Evolutionary conservation across 2,888 invertebrate genomes (phyloP), one percentile per base, ranked within the genome.

Genomic region (Keiferia lycopersicella): DNA sequence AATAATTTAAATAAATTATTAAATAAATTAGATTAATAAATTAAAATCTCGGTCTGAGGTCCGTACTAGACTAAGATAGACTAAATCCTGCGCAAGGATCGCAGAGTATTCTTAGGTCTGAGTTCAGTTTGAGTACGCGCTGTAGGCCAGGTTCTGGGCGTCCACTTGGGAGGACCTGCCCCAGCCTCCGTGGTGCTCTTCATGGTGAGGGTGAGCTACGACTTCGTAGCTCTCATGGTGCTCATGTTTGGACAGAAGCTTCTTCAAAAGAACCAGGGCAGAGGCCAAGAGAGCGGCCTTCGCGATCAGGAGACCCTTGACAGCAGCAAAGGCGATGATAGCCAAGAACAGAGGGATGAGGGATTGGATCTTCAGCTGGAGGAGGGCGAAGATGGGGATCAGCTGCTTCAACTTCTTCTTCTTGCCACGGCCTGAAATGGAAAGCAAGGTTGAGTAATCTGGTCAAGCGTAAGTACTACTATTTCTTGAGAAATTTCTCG

Each of bases 221-320:
- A 96, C 95, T 77, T 96, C 97, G 80, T 96, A 96, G 78, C 95
- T 95, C 74, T 95, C 94, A 66, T 93, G 92, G 66, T 93, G 84
- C 11, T 92, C 94, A 66, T 94, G 92, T 81, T 96, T 95, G 59
- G 94, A 93, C 58, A 96, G 86, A 4, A 97, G 92, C 79, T 97
- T 97, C 87, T 92, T 92, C 68, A 92, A 81, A 1, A 91, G 87
- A 66, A 97, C 94, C 67, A 96, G 93, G 66, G 94, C 94, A 62
- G 96, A 94, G 69, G 97, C 94, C 64, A 96, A 91, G 22, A 97
- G 92, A 3, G 97, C 96, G 67, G 97, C 94, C 92, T 97, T 97
- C 75, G 96, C 96, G 72, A 97, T 93, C 78, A 96, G 88, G 72
- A 97, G 92, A 68, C 97, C 97, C 93, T 97, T 97, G 93, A 97